Evolutionary conservation across 2,113 vertebrate genomes (phyloP).

Genomic region (Salvelinus sp.): DNA sequence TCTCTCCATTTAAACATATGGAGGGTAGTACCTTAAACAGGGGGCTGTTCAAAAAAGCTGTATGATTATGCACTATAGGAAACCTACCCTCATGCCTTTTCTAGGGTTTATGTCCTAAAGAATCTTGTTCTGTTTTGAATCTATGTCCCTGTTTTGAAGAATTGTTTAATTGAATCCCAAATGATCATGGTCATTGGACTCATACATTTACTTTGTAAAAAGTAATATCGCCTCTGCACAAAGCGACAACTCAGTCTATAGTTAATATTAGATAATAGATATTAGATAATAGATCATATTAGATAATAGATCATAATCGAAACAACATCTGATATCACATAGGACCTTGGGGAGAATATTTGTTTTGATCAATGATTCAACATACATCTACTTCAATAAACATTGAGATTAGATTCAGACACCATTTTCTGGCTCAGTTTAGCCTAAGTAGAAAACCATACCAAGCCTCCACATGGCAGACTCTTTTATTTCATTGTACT

Average conservation of each 20-base stretch:
- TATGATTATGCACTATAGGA: not conserved
- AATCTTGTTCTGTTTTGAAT: not conserved
- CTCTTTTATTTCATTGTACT: constrained; percentile 47
- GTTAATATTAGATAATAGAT: not conserved
- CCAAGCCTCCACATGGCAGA: constrained; percentile 17
- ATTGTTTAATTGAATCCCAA: not conserved
- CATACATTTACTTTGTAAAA: not conserved
- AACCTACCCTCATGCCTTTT: too few relatives aligned
- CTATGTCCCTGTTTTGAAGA: not conserved
- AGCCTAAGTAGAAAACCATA: not conserved
- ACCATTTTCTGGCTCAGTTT: constrained; percentile 2
- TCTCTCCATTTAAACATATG: not conserved
- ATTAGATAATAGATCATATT: not conserved
- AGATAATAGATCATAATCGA: not conserved
- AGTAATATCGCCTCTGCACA: not conserved
- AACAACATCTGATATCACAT: not conserved
- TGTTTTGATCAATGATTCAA: not conserved
- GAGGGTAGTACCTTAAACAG: not conserved
- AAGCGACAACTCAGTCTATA: not conserved
- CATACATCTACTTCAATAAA: not conserved
- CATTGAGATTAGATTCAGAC: constrained; percentile 15
- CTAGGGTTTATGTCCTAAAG: not conserved
- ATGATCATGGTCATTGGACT: too few relatives aligned
- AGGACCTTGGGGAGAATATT: not conserved
- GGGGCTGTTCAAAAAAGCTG: not conserved